These are phyloP conservation scores for Batillaria attramentaria DNA, from an alignment of 1,140 invertebrate genomes.

Conservation along the genomic window DNA sequence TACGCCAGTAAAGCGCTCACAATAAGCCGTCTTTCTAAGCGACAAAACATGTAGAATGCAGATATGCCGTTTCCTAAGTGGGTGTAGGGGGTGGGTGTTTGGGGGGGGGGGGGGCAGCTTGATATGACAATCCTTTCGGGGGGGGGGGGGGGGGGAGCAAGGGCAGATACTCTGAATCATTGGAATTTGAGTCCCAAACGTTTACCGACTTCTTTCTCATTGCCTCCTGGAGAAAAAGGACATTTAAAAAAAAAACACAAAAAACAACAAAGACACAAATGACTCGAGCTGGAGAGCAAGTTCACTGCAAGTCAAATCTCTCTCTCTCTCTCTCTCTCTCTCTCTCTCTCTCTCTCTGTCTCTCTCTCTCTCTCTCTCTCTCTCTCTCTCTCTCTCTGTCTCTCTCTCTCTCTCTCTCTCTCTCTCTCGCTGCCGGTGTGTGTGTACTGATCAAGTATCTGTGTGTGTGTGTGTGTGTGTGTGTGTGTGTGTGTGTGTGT, in stretches of 20 bases:
- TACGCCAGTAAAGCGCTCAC: too few species aligned
- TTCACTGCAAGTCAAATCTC: not conserved
- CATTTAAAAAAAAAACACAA: not conserved
- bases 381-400: too few species aligned
- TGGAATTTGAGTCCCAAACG: not conserved
- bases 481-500: constrained; percentile 2
- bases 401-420: not conserved
- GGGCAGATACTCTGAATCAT: not conserved
- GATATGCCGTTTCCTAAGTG: too few species aligned
- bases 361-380: constrained; percentile 1
- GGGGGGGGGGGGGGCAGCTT: too few species aligned
- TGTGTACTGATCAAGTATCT: too few species aligned
- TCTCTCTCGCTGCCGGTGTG: not conserved
- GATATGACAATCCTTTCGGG: too few species aligned
- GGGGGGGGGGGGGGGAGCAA: too few species aligned
- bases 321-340: not conserved
- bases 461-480: constrained; percentile 4
- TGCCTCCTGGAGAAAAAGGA: not conserved
- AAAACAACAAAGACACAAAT: not conserved
- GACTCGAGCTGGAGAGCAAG: not conserved
- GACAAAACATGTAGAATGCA: too few species aligned
- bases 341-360: constrained; percentile 1
- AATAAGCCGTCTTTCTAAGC: too few species aligned
- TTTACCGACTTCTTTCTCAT: not conserved
- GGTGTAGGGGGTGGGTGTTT: too few species aligned